A percentile compares a stretch with the other conserved stretches of the same genome.
Evolutionary conservation across 2,797 vertebrate genomes (phyloP).

Genomic region (Sparidentex hasta): DNA sequence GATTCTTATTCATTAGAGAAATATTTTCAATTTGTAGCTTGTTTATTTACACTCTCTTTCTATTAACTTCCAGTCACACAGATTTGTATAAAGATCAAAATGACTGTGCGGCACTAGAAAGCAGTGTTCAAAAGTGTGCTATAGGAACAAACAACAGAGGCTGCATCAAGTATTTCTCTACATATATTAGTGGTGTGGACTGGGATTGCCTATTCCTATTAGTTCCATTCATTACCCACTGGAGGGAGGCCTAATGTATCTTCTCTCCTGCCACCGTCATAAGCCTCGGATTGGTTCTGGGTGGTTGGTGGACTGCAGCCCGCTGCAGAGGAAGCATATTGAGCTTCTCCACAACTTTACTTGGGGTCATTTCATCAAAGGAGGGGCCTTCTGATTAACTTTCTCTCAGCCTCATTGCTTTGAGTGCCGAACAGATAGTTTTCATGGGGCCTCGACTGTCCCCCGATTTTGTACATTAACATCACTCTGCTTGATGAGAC

Average conservation of each 20-base stretch:
- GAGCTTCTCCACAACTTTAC: conserved; percentile 80
- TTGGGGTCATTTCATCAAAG: conserved; percentile 81
- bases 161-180: conserved; percentile 65
- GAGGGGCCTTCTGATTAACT: conserved; percentile 79
- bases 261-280: conserved; percentile 80
- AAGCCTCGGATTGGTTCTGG: conserved; percentile 84
- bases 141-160: conserved; percentile 60
- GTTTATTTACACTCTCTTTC: background rate
- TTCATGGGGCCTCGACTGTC: conserved; percentile 62
- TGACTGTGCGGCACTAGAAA: background rate
- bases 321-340: conserved; percentile 76
- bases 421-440: conserved; percentile 72
- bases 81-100: background rate
- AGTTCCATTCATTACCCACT: conserved; percentile 85
- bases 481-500: conserved; percentile 77
- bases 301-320: conserved; percentile 77
- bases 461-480: conserved; percentile 75
- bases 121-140: conserved; percentile 28
- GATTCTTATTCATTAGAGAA: conserved; percentile 7
- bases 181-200: conserved; percentile 76
- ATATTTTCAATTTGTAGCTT: background rate
- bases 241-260: conserved; percentile 82
- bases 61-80: background rate
- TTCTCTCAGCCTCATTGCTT: conserved; percentile 82
- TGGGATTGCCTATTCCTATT: conserved; percentile 80